phyloP scores from a whole-genome alignment of 2,888 invertebrate genomes.

The Oscheius sp. region DNA sequence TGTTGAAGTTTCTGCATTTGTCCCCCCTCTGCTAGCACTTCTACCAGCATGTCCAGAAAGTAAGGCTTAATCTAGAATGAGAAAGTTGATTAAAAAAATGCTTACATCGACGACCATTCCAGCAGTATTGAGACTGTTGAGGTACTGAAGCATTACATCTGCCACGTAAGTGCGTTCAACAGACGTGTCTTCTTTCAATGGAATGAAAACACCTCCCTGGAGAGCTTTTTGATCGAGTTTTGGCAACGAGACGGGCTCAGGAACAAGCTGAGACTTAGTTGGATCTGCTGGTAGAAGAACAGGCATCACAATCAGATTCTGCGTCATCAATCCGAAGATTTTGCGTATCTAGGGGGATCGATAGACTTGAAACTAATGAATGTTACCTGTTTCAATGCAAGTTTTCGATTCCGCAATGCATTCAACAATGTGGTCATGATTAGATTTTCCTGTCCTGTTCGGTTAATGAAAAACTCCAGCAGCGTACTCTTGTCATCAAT shows the following conservation, averaged over 20 bases:
- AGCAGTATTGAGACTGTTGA: constrained; percentile 35
- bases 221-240: constrained; percentile 45
- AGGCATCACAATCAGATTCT: constrained; percentile 12
- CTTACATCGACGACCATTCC: constrained; percentile 27
- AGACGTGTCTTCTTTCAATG: constrained; percentile 47
- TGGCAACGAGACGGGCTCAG: background rate
- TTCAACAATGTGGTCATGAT: constrained; percentile 36
- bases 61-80: too few species aligned
- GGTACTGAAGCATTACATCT: constrained; percentile 52
- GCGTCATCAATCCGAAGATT: constrained; percentile 37
- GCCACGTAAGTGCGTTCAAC: constrained; percentile 46
- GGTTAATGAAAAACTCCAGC: constrained; percentile 42
- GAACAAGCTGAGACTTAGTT: constrained; percentile 26
- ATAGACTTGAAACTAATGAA: background rate
- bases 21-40: constrained; percentile 51
- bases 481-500: constrained; percentile 32
- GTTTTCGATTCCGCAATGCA: constrained; percentile 37
- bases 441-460: constrained; percentile 40
- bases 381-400: constrained; percentile 38
- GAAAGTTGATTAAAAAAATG: background rate
- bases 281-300: constrained; percentile 23
- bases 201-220: constrained; percentile 51
- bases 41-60: constrained; percentile 58
- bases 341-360: constrained; percentile 39
- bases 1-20: constrained; percentile 57